Base-by-base conservation (phyloP, 1,140 invertebrate genomes). In the Tetranychus cinnabarinus region DNA sequence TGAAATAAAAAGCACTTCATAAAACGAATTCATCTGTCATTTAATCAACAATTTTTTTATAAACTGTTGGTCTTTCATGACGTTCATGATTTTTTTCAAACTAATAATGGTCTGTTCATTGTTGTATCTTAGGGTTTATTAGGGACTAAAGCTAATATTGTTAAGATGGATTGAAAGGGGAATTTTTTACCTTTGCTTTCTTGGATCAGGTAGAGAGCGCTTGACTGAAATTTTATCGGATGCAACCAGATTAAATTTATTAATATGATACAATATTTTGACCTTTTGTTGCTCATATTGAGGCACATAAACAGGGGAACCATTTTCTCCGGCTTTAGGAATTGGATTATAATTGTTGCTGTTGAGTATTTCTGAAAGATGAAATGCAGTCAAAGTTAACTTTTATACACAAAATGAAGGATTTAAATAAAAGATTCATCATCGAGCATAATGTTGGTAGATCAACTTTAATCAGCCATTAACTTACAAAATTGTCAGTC, bases 211-310 rank as follows among this genome's bases (percentile, higher is more conserved):
- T 59, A 96, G 75, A 59, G 79, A 81, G 68, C 91, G 77, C 71
- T 95, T 91, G 37, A 96, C 75, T 12, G 88, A 84, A 68, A 95
- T 91, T 65, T 81, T 79, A 75, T 96, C 91, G 70, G 87, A 89
- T 42, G 86, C 89, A 73, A 91, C 74, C 62, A 93, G 74, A 73
- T 93, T 92, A 69, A 91, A 93, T 47, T 84, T 80, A 73, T 93
- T 90, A 50, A 92, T 82, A 66, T 82, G 78, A 70, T 84, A 91
- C 3, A 90, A 77, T 63, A 84, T 80, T 66, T 84, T 81, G 77
- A 86, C 85, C 67, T 79, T 77, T 35, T 81, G 74, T 59, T 82
- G 75, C 67, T 90, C 83, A 68, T 80, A 80, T 7, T 81, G 78
- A 15, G 82, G 79, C 54, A 90, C 77, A 34, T 86, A 75, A 13